Conservation (phyloP, 1,140 invertebrate species). For the Lordiphosa collinella region DNA sequence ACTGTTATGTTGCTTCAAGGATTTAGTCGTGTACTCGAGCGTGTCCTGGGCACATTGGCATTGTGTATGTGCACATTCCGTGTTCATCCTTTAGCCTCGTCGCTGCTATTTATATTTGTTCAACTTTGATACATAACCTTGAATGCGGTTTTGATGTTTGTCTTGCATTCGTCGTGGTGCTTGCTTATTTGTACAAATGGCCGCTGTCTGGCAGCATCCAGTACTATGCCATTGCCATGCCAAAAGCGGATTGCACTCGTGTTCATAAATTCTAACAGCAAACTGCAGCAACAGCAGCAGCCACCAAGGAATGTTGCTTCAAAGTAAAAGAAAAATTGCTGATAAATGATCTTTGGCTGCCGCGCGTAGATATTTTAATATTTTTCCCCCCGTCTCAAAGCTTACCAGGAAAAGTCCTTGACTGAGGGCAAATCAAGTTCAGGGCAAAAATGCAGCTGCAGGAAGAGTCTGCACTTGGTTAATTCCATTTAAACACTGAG, state of each 20-base stretch:
- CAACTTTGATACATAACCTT: conserved; percentile 77
- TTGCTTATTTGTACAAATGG: conserved; percentile 77
- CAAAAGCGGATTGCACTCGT: conserved; percentile 51
- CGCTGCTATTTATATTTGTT: conserved; percentile 48
- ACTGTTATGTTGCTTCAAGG: conserved; percentile 75
- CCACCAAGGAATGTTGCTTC: conserved; percentile 49
- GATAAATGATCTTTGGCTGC: conserved; percentile 70
- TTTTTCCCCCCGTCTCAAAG: conserved; percentile 56
- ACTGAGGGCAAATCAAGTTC: conserved; percentile 78
- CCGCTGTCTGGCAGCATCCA: conserved; percentile 28
- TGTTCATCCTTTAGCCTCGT: conserved; percentile 19
- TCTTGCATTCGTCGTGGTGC: conserved; percentile 49
- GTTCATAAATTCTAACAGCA: conserved; percentile 65
- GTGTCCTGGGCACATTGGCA: conserved; percentile 49
- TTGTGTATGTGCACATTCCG: conserved; percentile 28
- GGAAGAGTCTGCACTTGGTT: conserved; percentile 30
- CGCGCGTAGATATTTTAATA: conserved; percentile 70
- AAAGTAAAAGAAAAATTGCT: conserved; percentile 51
- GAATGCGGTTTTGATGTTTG: conserved; percentile 75
- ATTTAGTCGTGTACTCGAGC: conserved; percentile 72
- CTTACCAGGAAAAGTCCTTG: conserved; percentile 62
- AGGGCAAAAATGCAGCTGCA: conserved; percentile 37
- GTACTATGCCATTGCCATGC: conserved; percentile 38
- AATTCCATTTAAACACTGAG: conserved; percentile 51
- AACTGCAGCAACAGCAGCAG: conserved; percentile 20